Conservation (phyloP, 2,113 vertebrate genomes). For the Galeopterus variegatus region DNA sequence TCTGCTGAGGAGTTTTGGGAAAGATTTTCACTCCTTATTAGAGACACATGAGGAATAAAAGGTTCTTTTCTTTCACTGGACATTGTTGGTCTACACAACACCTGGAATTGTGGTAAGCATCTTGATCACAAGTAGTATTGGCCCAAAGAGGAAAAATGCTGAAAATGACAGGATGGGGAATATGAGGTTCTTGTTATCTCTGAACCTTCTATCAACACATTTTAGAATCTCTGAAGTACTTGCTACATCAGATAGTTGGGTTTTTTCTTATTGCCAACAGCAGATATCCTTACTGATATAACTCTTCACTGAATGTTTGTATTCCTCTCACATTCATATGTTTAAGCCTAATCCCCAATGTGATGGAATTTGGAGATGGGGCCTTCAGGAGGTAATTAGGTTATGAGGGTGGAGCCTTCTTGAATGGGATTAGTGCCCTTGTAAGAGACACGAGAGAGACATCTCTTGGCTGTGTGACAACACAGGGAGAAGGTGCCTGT, state of each 20-base stretch:
- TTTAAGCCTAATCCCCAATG: background rate
- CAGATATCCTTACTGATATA: background rate
- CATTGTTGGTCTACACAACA: background rate
- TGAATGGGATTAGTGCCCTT: background rate
- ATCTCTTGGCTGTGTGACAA: background rate
- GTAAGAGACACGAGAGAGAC: background rate
- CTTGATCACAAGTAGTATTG: background rate
- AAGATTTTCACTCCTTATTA: background rate
- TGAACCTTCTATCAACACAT: background rate
- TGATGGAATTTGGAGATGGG: background rate
- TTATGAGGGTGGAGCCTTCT: background rate
- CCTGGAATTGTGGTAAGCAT: background rate
- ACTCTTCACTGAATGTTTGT: background rate
- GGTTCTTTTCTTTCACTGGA: slow-evolving; percentile 17
- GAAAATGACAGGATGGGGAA: background rate
- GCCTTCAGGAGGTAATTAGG: background rate
- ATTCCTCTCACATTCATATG: background rate
- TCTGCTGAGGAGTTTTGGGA: background rate
- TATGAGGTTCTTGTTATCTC: background rate
- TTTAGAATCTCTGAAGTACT: background rate
- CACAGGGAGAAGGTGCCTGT: background rate
- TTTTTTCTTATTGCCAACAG: background rate
- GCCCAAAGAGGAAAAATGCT: background rate
- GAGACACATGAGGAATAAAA: background rate
- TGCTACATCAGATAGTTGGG: background rate